Conservation (phyloP, 2,797 vertebrate species). For the Mus caroli region DNA sequence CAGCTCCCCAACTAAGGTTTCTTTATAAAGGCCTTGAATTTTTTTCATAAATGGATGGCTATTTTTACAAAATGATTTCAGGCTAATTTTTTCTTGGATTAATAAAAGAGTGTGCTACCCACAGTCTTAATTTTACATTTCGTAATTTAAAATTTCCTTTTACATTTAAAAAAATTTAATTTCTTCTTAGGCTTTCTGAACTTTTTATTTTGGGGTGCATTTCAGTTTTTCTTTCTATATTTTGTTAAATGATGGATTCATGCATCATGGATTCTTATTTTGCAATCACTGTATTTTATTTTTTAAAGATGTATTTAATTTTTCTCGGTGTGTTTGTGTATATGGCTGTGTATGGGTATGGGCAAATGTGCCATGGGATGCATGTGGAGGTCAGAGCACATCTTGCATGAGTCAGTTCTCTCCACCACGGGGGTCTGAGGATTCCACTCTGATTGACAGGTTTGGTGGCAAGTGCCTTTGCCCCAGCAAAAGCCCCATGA, state of each 20-base stretch:
- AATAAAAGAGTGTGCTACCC: not conserved
- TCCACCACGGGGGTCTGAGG: not conserved
- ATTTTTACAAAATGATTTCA: not conserved
- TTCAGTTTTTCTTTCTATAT: constrained; percentile 20
- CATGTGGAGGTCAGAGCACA: not conserved
- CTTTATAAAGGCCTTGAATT: not conserved
- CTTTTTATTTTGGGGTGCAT: not conserved
- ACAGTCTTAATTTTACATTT: not conserved
- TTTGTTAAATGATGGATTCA: not conserved
- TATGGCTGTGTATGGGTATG: not conserved
- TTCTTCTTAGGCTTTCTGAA: not conserved
- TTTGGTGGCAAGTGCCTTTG: not conserved
- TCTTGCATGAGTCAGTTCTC: not conserved
- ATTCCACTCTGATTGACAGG: not conserved
- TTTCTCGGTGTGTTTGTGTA: not conserved
- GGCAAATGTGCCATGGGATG: not conserved
- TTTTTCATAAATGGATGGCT: constrained; percentile 48
- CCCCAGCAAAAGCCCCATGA: not conserved
- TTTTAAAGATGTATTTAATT: not conserved
- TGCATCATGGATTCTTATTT: not conserved
- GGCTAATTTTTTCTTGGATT: not conserved
- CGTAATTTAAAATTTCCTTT: constrained; percentile 36
- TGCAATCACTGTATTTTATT: not conserved
- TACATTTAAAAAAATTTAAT: not conserved
- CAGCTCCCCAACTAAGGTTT: not conserved